Base-by-base conservation (phyloP, 30 jellyfish, hydroid and myxozoan species). In the Pelagia noctiluca region DNA sequence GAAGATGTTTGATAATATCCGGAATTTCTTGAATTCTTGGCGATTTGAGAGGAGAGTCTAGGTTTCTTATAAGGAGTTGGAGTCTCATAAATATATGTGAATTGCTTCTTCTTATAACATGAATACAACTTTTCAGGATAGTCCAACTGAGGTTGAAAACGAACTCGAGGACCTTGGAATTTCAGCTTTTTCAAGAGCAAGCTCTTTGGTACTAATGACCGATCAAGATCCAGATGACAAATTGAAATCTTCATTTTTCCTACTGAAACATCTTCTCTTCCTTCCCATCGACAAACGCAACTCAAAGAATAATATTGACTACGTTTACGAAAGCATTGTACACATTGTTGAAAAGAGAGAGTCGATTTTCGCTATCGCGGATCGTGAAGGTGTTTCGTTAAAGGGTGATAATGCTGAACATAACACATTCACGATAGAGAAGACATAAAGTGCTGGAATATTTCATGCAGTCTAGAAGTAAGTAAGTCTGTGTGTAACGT, bases 161-260 rank as follows among this genome's bases (percentile, higher is more conserved):
- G 84, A 65, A 54, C 84, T 80, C 29, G 84, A 80, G 3, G 54
- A 66, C 30, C 21, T 64, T 19, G 84, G 84, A 19, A 49, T 80
- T n/a, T 65, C 84, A n/a, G 80, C 84, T 29, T 80, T 80, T 31
- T 72, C 90, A 7, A 66, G 50, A 53, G 90, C 90, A 30, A 80
- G 90, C 84, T 80, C 90, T 26, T 10, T 80, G 66, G 77, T 32
- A 3, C 25, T 65, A 23, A 80, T 10, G 22, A 62, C 65, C 76
- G 35, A 50, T 42, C 38, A 48, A 28, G 84, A 48, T 23, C 82
- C 16, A 52, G 12, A 25, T 52, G 26, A 30, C 68, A 8, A 52
- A 8, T 52, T 80, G 2, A 80, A 52, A 19, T 65, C 90, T 30
- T 80, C 90, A 19, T 50, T 29, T 53, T 80, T 80, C 36, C 67